Conservation (phyloP, 1,140 invertebrate genomes). For the Diorhabda elongata region DNA sequence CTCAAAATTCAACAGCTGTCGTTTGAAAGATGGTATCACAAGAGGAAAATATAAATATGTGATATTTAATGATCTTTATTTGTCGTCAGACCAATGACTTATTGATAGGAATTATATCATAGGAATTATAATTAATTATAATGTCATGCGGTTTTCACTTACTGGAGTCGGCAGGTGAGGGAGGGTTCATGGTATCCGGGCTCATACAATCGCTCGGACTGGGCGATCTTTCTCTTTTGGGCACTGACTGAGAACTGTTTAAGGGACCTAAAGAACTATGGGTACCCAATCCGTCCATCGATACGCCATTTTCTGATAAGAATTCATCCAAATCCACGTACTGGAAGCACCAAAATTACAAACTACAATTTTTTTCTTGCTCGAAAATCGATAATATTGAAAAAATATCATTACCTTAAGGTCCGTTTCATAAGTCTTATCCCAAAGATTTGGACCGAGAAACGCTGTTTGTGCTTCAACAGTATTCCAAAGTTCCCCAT, state of each 20-base stretch:
- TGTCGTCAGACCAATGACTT: too few relatives aligned
- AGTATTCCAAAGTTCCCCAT: conserved; percentile 76
- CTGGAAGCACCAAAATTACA: conserved; percentile 55
- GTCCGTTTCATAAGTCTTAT: conserved; percentile 89
- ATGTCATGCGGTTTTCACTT: conserved; percentile 44
- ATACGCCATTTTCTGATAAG: conserved; percentile 88
- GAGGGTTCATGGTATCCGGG: conserved; percentile 78
- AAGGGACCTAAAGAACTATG: conserved; percentile 51
- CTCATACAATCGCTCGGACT: conserved; percentile 81
- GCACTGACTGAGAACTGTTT: conserved; percentile 55
- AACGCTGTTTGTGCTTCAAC: conserved; percentile 89
- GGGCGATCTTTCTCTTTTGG: conserved; percentile 75
- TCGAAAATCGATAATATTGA: neutral
- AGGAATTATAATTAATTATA: too few relatives aligned
- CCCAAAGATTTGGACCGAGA: conserved; percentile 90
- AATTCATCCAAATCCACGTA: conserved; percentile 96
- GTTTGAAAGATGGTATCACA: too few relatives aligned
- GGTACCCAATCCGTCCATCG: conserved; percentile 66
- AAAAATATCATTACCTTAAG: conserved; percentile 75
- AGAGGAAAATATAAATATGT: too few relatives aligned
- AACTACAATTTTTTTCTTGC: neutral
- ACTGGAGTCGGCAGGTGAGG: conserved; percentile 83
- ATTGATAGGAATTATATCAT: too few relatives aligned
- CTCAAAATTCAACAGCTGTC: too few relatives aligned
- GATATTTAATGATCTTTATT: too few relatives aligned